Base-by-base conservation (phyloP, 92 coral and sea anemone species). In the Porites cylindrica region DNA sequence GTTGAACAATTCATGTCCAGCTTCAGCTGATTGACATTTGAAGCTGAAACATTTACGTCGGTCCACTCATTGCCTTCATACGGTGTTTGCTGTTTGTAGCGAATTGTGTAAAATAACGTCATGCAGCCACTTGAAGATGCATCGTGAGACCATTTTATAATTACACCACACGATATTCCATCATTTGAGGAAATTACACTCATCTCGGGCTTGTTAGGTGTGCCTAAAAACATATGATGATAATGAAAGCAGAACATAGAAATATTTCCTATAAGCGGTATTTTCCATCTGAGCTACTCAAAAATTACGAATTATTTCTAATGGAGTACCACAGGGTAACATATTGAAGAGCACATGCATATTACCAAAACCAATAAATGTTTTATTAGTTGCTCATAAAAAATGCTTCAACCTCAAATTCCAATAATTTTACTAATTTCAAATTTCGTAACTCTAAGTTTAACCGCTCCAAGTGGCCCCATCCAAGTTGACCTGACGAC, bases 61-160 rank as follows among this genome's bases (percentile, higher is more conserved):
- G 64, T 51, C 84, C 75, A 80, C 52, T 51, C 43, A 21, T 53
- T 80, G 64, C 10, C 75, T 24, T 14, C 61, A 3, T 56, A 56
- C 61, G 12, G 61, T 56, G 61, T 38, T 38, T 47, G 13, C 24
- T 50, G n/a, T 10, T 66, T 21, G 66, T 68, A 66, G 52, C 66
- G 23, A 65, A 80, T 18, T 10, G 75, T 80, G 65, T 80, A 66
- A 59, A 52, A 21, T 10, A 52, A 66, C 24, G 52, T 80, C 14
- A 75, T 75, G 50, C 84, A 80, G 12, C 29, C 75, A 17, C 53
- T 67, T n/a, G 76, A 23, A 12, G 6, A 24, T 1, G 53, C 66
- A 8, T 29, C 21, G 7, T 38, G 47, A 47, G 11, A 66, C 84
- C 84, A 80, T 11, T 80, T 43, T 51, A 80, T 7, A 16, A 60